These are phyloP conservation scores for Eunapius fragilis DNA, from an alignment of 37 sponge, comb jelly and placozoan genomes.

Conservation along the genomic window DNA sequence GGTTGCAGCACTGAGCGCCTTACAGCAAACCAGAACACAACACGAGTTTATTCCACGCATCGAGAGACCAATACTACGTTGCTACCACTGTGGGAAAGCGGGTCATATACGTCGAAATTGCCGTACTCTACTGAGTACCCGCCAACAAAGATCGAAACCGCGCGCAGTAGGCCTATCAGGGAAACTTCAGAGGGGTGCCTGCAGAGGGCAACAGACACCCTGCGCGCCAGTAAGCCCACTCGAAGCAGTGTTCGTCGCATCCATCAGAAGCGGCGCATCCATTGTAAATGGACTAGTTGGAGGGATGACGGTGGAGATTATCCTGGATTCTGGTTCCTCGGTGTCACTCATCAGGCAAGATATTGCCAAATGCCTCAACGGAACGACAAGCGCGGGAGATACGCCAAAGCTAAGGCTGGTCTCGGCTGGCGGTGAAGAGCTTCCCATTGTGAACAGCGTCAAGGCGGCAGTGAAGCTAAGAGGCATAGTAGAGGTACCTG, in stretches of 20 bases:
- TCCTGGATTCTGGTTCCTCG: slow-evolving; percentile 50
- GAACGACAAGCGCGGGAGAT: too few relatives aligned
- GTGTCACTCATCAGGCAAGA: slow-evolving; percentile 35
- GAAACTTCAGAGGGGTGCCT: too few relatives aligned
- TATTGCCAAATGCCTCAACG: background rate
- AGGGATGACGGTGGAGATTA: slow-evolving; percentile 24
- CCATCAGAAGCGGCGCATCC: slow-evolving; percentile 4
- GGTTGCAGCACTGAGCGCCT: too few relatives aligned
- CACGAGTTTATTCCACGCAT: too few relatives aligned
- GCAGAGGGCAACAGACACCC: slow-evolving; percentile 31
- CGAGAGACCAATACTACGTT: too few relatives aligned
- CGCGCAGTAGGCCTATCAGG: too few relatives aligned
- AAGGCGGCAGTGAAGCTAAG: slow-evolving; percentile 2
- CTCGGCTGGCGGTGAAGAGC: background rate
- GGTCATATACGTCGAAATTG: too few relatives aligned
- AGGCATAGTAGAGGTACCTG: slow-evolving; percentile 14
- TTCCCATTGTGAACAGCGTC: slow-evolving; percentile 4
- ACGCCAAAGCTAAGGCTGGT: background rate
- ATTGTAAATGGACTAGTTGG: slow-evolving; percentile 3
- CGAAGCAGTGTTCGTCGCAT: background rate
- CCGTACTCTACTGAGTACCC: too few relatives aligned
- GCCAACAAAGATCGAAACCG: too few relatives aligned
- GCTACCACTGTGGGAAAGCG: too few relatives aligned
- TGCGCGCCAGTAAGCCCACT: slow-evolving; percentile 16
- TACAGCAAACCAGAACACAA: too few relatives aligned